Percentiles rank a stretch among this genome's conserved stretches.
Conservation (phyloP, 2,888 invertebrate species). For the Norana najaformis region DNA sequence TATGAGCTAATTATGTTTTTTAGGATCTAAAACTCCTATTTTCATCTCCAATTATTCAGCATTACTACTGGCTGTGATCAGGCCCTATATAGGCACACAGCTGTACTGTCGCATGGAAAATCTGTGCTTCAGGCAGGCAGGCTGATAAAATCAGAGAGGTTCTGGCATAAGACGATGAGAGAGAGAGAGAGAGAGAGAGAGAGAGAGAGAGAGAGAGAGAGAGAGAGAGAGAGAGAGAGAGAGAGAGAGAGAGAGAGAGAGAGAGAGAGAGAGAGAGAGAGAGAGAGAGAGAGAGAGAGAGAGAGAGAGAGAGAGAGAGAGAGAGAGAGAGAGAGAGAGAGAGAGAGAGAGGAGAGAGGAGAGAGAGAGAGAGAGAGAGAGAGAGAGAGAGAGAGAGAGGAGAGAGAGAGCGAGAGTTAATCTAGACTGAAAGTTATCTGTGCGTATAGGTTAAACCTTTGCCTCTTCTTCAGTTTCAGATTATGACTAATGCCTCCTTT, state of each 20-base stretch:
- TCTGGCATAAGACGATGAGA: too few species aligned
- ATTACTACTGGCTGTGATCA: background rate
- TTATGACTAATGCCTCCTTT: constrained; percentile 4
- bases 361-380: background rate
- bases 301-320: background rate
- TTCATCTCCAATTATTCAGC: background rate
- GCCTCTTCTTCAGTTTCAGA: background rate
- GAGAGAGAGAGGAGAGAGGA: too few species aligned
- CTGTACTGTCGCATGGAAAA: background rate
- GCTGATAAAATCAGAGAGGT: background rate
- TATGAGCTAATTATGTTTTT: background rate
- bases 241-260: too few species aligned
- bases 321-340: too few species aligned
- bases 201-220: background rate
- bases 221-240: too few species aligned
- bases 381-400: background rate
- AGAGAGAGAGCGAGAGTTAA: background rate
- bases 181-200: too few species aligned
- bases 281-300: background rate
- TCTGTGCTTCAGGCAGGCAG: background rate
- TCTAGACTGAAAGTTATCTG: background rate
- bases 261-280: background rate
- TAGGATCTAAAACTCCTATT: background rate
- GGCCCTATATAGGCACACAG: background rate
- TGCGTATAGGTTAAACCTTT: background rate